phyloP scores from a whole-genome alignment of 1,140 invertebrate genomes.

The Lucilia cuprina region DNA sequence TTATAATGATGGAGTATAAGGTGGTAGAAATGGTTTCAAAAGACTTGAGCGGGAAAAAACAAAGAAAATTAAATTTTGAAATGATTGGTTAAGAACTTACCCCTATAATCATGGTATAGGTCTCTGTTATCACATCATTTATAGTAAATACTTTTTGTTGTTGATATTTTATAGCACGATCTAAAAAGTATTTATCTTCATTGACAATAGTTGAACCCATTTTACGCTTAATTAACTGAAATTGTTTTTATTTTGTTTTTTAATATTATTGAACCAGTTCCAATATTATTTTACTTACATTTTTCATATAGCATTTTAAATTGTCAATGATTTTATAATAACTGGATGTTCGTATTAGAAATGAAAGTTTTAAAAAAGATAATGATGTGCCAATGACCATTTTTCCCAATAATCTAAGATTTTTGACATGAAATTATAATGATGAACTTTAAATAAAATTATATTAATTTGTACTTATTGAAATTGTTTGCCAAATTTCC shows the following conservation, averaged over 20 bases:
- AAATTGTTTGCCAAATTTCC: conserved; percentile 12
- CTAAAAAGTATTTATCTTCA: not conserved
- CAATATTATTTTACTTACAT: not conserved
- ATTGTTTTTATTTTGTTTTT: too few species aligned
- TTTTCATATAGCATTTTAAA: conserved; percentile 22
- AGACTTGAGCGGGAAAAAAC: not conserved
- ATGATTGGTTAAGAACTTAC: not conserved
- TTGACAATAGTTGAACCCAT: not conserved
- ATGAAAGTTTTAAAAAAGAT: conserved; percentile 5
- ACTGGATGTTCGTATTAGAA: conserved; percentile 27
- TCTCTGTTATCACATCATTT: conserved; percentile 35
- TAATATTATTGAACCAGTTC: too few species aligned
- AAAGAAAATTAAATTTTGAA: not conserved
- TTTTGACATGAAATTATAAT: not conserved
- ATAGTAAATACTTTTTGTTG: conserved; percentile 17
- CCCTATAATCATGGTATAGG: conserved; percentile 29
- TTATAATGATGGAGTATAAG: conserved; percentile 33
- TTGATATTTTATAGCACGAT: conserved; percentile 28
- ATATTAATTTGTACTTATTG: conserved; percentile 11
- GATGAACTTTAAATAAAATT: not conserved
- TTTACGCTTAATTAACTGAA: not conserved
- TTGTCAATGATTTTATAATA: conserved; percentile 3
- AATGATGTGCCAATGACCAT: not conserved
- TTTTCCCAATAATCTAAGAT: conserved; percentile 16
- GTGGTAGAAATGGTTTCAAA: conserved; percentile 39